phyloP scores from a whole-genome alignment of 2,888 invertebrate species.

The Trypoxylon attenuatum region DNA sequence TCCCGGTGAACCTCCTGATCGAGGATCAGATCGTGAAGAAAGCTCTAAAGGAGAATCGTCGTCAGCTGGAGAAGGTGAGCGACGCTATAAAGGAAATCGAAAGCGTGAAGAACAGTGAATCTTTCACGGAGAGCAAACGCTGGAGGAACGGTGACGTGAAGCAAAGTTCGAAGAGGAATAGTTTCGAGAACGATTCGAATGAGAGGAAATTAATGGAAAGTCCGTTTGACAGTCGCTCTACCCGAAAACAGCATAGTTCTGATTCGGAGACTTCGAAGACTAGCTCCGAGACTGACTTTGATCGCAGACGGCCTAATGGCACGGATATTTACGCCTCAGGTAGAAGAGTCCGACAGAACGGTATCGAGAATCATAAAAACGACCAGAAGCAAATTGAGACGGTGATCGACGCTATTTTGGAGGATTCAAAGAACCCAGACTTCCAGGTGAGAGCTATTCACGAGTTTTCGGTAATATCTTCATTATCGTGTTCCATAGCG shows the following conservation, averaged over 20 bases:
- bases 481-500: background rate
- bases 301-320: slow-evolving; percentile 59
- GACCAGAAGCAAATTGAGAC: slow-evolving; percentile 75
- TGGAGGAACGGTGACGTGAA: slow-evolving; percentile 61
- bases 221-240: slow-evolving; percentile 48
- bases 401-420: slow-evolving; percentile 72
- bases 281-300: slow-evolving; percentile 61
- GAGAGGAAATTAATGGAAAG: slow-evolving; percentile 46
- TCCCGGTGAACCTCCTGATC: slow-evolving; percentile 70
- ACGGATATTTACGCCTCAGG: slow-evolving; percentile 63
- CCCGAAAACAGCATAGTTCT: slow-evolving; percentile 59
- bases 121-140: slow-evolving; percentile 42
- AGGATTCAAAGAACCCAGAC: slow-evolving; percentile 73
- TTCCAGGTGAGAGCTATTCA: slow-evolving; percentile 74
- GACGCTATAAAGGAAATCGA: slow-evolving; percentile 72
- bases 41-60: slow-evolving; percentile 70
- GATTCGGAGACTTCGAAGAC: slow-evolving; percentile 65
- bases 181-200: slow-evolving; percentile 59
- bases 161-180: slow-evolving; percentile 58
- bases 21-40: slow-evolving; percentile 73
- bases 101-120: slow-evolving; percentile 68
- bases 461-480: background rate
- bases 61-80: slow-evolving; percentile 70
- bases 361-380: slow-evolving; percentile 74
- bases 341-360: slow-evolving; percentile 68